Evolutionary conservation across 2,888 invertebrate species (phyloP), one percentile per base, ranked within the genome.

Genomic region (Pegoplata infirma): DNA sequence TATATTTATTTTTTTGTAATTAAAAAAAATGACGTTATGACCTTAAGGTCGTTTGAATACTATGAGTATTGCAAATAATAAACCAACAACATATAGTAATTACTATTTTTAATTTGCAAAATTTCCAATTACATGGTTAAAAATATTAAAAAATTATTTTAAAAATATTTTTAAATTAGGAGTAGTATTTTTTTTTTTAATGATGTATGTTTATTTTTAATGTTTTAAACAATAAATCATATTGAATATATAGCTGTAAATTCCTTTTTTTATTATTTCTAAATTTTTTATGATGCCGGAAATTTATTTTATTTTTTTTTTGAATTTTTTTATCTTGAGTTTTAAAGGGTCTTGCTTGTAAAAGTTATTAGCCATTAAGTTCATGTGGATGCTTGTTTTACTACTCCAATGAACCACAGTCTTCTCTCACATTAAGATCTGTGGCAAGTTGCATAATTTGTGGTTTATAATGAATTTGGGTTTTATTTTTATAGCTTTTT

Each of bases 381-480:
- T 40, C 8, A 40, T 40, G 12, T 40, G n/a, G 36, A 12, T 40
- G n/a, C 36, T 40, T 40, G n/a, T 36, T 40, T 32, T 32, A 32
- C 3, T 10, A 32, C n/a, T 12, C 4, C 25, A 25, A 5, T 25
- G 6, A 25, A 40, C 12, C 36, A 40, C n/a, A 14, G 12, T 5
- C n/a, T n/a, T n/a, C n/a, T n/a, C n/a, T n/a, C n/a, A 40, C 12
- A 32, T 32, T 8, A 32, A 66, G 58, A 71, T 74, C 59, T 66
- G 53, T 53, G 66, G 61, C 59, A 75, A 59, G 75, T 79, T 80
- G 77, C 73, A 69, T 81, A 76, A 80, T 75, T 80, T 81, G 78
- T 82, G 80, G 80, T 82, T 74, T 47, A 36, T 40, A 71, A 55
- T 61, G 16, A 51, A 59, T 19, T 79, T 68, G 75, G 36, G 36